Conservation (phyloP, 1,140 invertebrate species). For the Pseudomyrmex flavicornis region DNA sequence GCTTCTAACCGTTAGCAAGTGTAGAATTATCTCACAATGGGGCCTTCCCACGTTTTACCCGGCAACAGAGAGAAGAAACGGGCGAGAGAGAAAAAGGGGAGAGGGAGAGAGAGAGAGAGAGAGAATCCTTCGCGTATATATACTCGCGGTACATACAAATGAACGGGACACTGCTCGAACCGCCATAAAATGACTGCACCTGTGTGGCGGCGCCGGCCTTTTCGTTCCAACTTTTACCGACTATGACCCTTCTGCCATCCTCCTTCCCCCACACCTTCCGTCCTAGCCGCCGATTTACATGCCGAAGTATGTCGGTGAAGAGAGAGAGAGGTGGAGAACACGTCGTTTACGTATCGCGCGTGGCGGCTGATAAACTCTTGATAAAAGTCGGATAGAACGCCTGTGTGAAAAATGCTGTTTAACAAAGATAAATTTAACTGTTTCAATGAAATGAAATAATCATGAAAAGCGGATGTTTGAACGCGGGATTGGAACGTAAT, state of each 20-base stretch:
- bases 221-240: constrained; percentile 24
- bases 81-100: background rate
- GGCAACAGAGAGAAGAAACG: constrained; percentile 17
- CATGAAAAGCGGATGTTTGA: background rate
- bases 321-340: no score
- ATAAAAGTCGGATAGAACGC: constrained; percentile 1
- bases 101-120: background rate
- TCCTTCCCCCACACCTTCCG: background rate
- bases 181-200: constrained; percentile 42
- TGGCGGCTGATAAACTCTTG: background rate
- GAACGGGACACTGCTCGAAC: constrained; percentile 61
- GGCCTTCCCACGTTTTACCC: constrained; percentile 78
- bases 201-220: constrained; percentile 10
- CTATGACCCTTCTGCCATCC: background rate
- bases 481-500: background rate
- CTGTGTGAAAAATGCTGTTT: background rate
- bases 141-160: constrained; percentile 49
- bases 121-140: constrained; percentile 24
- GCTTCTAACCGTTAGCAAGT: constrained; percentile 77
- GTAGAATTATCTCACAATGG: constrained; percentile 80
- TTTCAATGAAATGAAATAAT: background rate
- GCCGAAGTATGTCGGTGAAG: background rate
- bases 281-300: constrained; percentile 15
- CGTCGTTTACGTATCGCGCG: constrained; percentile 1
- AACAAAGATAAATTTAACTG: background rate